Evolutionary conservation across 2,888 invertebrate species (phyloP).

Genomic region (Lamproptera curius): DNA sequence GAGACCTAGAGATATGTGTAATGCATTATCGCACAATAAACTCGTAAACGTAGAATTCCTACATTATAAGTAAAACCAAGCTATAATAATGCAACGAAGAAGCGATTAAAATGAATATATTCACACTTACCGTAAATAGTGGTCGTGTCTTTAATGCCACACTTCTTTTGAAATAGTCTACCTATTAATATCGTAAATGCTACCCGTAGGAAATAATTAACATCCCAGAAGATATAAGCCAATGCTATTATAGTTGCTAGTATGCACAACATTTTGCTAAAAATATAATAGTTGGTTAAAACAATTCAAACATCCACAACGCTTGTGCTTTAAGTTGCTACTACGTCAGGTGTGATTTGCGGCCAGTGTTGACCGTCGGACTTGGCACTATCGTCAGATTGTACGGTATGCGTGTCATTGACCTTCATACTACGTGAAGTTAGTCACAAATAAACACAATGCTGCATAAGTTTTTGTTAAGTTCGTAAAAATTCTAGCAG

Average conservation of each 20-base stretch:
- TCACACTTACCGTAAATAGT: conserved; percentile 83
- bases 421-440: conserved; percentile 34
- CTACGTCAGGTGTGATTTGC: neutral
- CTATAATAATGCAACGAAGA: neutral
- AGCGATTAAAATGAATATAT: neutral
- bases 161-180: conserved; percentile 83
- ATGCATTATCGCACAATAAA: neutral
- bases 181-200: conserved; percentile 84
- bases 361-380: neutral
- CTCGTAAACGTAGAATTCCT: neutral
- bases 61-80: neutral
- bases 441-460: conserved; percentile 19
- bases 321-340: conserved; percentile 1
- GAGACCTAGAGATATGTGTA: neutral
- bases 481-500: no score
- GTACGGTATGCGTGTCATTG: conserved; percentile 28
- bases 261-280: conserved; percentile 53
- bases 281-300: neutral
- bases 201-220: conserved; percentile 87
- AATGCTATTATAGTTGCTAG: conserved; percentile 64
- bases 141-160: conserved; percentile 83
- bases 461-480: no score
- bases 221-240: conserved; percentile 86
- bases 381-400: neutral
- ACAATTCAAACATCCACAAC: conserved; percentile 8